Evolutionary conservation across 2,113 vertebrate species (phyloP).

Genomic region (Peucedramus taeniatus): DNA sequence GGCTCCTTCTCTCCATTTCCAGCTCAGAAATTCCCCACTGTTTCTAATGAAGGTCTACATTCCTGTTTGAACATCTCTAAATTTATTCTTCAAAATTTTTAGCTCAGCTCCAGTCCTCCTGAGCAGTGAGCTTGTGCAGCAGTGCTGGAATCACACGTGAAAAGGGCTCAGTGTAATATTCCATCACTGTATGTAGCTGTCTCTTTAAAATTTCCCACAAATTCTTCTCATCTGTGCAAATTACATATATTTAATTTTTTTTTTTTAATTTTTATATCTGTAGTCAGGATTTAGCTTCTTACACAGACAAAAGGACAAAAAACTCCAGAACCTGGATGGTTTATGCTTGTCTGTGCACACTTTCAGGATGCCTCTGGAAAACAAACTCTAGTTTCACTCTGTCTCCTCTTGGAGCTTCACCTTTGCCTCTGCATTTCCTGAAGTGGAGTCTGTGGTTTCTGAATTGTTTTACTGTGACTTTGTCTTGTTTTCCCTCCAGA

Average conservation of each 20-base stretch:
- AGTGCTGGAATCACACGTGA: not conserved
- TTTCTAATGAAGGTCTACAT: not conserved
- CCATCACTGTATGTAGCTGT: not conserved
- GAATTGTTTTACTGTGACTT: not conserved
- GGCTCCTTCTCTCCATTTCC: not conserved
- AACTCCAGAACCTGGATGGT: not conserved
- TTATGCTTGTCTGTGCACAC: not conserved
- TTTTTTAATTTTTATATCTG: not conserved
- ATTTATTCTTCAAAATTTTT: not conserved
- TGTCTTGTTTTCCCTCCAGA: not conserved
- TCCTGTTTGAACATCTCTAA: not conserved
- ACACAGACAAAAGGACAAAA: not conserved
- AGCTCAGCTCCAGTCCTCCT: not conserved
- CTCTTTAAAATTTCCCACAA: not conserved
- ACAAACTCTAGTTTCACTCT: not conserved
- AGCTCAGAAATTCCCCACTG: not conserved
- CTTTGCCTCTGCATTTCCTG: slow-evolving; percentile 25
- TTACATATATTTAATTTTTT: not conserved
- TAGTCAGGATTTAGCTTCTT: not conserved
- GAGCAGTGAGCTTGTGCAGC: not conserved
- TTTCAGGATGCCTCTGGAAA: not conserved
- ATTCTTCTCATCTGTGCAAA: not conserved
- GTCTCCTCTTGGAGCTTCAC: not conserved
- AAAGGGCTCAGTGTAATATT: not conserved
- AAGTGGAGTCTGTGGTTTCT: not conserved